Percentiles rank a stretch among this genome's conserved stretches.
Evolutionary conservation across 2,113 vertebrate species (phyloP).

Genomic region (Ovibos moschatus): DNA sequence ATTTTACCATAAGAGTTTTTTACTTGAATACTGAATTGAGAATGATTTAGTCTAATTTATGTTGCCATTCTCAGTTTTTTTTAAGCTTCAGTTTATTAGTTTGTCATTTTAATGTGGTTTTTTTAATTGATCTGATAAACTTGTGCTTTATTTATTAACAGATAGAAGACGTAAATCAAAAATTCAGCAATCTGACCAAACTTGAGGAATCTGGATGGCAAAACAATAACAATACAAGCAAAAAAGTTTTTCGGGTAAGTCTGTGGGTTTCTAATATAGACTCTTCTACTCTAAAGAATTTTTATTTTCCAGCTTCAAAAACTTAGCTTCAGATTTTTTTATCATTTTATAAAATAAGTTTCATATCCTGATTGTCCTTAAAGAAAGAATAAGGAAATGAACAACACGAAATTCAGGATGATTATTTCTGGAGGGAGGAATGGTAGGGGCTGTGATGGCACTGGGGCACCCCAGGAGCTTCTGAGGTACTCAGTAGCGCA

Average conservation of each 20-base stretch:
- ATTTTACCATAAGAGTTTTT: constrained; percentile 9
- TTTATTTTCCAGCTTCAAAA: not conserved
- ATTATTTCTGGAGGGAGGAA: not conserved
- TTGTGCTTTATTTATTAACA: constrained; percentile 67
- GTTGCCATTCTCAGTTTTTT: not conserved
- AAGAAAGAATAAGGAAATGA: not conserved
- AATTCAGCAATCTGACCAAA: constrained; percentile 88
- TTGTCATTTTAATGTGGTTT: constrained; percentile 2
- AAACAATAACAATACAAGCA: not conserved
- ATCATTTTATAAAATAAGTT: not conserved
- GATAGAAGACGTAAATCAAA: constrained; percentile 87
- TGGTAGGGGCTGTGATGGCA: not conserved
- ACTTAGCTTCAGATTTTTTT: not conserved
- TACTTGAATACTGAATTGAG: not conserved
- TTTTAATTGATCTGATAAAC: not conserved
- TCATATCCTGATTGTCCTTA: not conserved
- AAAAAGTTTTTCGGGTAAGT: constrained; percentile 28
- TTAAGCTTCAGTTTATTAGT: not conserved
- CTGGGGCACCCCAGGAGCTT: not conserved
- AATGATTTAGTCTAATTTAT: not conserved
- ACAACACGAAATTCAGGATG: not conserved
- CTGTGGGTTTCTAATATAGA: not conserved
- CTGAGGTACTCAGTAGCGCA: not conserved
- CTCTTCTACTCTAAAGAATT: not conserved
- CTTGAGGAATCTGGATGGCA: constrained; percentile 79